A percentile compares a stretch with the other conserved stretches of the same genome.
phyloP scores from a whole-genome alignment of 1,140 invertebrate species.

The Ridgeia piscesae region DNA sequence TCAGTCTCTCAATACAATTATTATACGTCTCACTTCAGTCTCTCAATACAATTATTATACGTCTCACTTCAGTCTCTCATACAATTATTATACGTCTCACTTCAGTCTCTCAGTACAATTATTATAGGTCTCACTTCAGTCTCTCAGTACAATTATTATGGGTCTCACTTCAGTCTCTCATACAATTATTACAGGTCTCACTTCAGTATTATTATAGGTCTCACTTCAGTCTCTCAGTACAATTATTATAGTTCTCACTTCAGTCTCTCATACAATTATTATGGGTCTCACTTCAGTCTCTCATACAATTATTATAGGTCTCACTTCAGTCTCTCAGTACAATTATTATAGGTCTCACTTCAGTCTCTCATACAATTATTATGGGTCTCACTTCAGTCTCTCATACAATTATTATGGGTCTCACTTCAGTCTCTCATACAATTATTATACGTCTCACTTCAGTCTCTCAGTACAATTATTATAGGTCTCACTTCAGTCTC shows the following conservation, averaged over 20 bases:
- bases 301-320: no score
- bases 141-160: background rate
- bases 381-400: no score
- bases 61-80: background rate
- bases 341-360: no score
- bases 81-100: background rate
- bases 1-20: background rate
- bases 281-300: conserved; percentile 24
- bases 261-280: conserved; percentile 21
- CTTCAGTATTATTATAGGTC: background rate
- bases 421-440: no score
- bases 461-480: no score
- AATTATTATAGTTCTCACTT: background rate
- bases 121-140: no score
- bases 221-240: background rate
- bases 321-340: no score
- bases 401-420: no score
- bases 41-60: background rate
- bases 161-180: background rate
- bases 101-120: background rate
- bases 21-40: background rate
- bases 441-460: no score
- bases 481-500: no score
- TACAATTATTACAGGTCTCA: background rate
- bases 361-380: no score